Base-by-base conservation (phyloP, 2,797 vertebrate species). In the Melanogrammus aeglefinus region DNA sequence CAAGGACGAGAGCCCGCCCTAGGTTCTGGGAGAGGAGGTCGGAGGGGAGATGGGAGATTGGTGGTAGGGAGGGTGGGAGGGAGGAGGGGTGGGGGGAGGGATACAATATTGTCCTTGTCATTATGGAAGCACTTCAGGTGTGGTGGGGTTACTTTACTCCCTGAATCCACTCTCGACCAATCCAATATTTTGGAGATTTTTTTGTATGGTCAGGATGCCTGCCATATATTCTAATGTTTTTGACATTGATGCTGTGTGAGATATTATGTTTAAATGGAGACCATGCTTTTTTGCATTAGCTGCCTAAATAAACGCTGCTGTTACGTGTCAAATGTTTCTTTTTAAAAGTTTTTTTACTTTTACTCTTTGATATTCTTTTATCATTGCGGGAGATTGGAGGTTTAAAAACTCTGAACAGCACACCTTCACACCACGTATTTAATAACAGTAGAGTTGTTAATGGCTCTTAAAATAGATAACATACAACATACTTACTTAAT, bases 181-280 rank as follows among this genome's bases (percentile, higher is more conserved):
- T 44, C 41, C 41, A 44, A 21, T 51, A 51, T 21, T 51, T 51
- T 21, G 21, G 16, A 51, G 14, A 18, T 73, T 38, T 73, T 10
- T 73, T 73, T 35, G 63, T 27, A 24, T 66, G 7, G 18, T 66
- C 24, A 70, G n/a, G 10, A 10, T 70, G 66, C 72, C 74, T 57
- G 14, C 1, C 14, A 21, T 75, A 76, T 36, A 72, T 75, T 14
- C 5, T 63, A 24, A 7, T n/a, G 57, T 63, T n/a, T 63, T 21
- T 21, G 8, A 31, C 72, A 73, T 74, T 7, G 2, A 75, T 35
- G 75, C 57, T 76, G 13, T 80, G 75, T 82, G 16, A 77, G 51
- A 27, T 84, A 57, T 80, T 80, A 74, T 31, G 82, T 78, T 80
- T 6, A 79, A 80, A 84, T 76, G 81, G 78, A 85, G 81, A 80